Evolutionary conservation across 2,797 vertebrate species (phyloP), one percentile per base, ranked within the genome.

Genomic region (Mormyrus proboscirostris): DNA sequence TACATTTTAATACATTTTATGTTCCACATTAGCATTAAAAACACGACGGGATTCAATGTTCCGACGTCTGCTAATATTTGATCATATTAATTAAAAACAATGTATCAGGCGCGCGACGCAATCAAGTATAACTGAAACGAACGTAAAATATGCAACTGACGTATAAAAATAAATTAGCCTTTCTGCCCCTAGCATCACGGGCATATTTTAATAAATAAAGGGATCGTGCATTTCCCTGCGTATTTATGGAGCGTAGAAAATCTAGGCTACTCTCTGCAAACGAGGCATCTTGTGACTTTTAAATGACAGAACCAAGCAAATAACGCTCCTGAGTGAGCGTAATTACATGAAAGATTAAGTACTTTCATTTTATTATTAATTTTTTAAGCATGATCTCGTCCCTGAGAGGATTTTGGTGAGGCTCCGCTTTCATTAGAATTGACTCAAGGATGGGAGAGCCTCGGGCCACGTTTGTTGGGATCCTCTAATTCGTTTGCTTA

Each of bases 401-500:
- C 92, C 94, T 90, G 86, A n/a, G 93, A 93, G 91, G 89, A n/a
- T 91, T 91, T 89, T 65, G 87, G 44, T 47, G 47, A 88, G 41
- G 41, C 57, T 47, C 7, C 79, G 84, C 79, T 91, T 90, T 88
- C 88, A 69, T 89, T 85, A 91, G 88, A 65, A 88, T 82, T 90
- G 86, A 87, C 86, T 87, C 41, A 79, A 57, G 90, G 90, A 91
- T 91, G 86, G 90, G 69, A 90, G 89, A 90, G 93, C 95, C 94
- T 92, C 88, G 0, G 90, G 95, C 93, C 91, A 49, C 91, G 89
- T 94, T 91, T 62, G 95, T 94, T 94, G 92, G 93, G 92, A 91
- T 94, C 92, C 92, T 92, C 92, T 96, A 95, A 96, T 93, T 50
- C 91, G 90, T 93, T 95, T 95, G 94, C 92, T 93, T 94, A 95